Evolutionary conservation across 23 tunicate species (phyloP), one percentile per base, ranked within the genome.

Genomic region (Oikopleura albicans): DNA sequence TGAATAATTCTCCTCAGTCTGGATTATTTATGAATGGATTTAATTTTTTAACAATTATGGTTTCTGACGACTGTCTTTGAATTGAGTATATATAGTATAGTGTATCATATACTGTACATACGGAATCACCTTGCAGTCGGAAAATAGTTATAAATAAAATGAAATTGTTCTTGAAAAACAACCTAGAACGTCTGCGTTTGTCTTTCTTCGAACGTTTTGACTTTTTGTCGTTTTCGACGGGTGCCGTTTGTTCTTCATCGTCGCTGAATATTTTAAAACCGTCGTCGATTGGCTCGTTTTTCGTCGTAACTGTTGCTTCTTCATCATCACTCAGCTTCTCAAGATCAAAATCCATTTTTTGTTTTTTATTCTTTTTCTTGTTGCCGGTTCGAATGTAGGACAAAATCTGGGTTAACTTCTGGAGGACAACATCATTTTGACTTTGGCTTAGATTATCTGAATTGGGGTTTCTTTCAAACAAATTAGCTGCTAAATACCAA

Each of bases 371-470:
- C 85, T 88, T 90, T 1, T 95, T 95, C 83, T 90, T 88, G 0
- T 85, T 33, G 0, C 96, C 99, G 85, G 91, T 95, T 0, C 99
- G 85, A 39, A 95, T 41, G 56, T 89, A 90, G 27, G 96, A 86
- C 41, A 95, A 76, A 40, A 95, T 95, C 83, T 95, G 96, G 12
- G 99, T 95, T 1, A 95, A 86, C 66, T 95, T 95, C 76, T 90
- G 89, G 66, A 95, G 89, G 41, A 95, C 99, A 75, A 90, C 91
- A 86, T 95, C 99, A 79, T 95, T 49, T 49, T 49, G 63, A 49
- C 63, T 49, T 49, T 49, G 63, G 22, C 63, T 49, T 22, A 49
- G 22, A 49, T 49, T 49, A 49, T 49, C 63, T n/a, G n/a, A n/a
- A n/a, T n/a, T n/a, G n/a, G n/a, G n/a, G n/a, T n/a, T n/a, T n/a